Base-by-base conservation (phyloP, 2,113 vertebrate species). In the Phylloscopus trochilus region DNA sequence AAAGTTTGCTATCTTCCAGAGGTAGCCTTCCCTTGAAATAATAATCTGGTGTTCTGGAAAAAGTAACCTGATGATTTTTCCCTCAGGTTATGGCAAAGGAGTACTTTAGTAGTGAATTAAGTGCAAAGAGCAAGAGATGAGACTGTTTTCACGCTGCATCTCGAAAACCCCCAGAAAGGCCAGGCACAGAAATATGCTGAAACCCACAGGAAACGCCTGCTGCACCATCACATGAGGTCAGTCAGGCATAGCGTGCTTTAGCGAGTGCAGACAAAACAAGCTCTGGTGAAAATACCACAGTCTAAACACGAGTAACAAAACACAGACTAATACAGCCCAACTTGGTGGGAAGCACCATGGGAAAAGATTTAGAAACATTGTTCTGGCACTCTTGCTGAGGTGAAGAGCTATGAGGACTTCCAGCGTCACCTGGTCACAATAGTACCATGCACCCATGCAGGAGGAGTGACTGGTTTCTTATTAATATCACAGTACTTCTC, bases 211-310 rank as follows among this genome's bases (percentile, higher is more conserved):
- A 91, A 95, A 64, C 1, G 33, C 87, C 80, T 93, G 88, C 91
- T 58, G 95, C 70, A 41, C 49, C 62, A 15, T 94, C 86, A 62
- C 86, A 68, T 43, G 93, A 82, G 75, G 82, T 90, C 88, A 93
- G 92, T 72, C 90, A 93, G 93, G 90, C 92, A 68, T 77, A 59
- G 83, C 9, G 22, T 2, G 72, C 94, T 96, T 88, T 92, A 92
- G 73, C 2, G 31, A 93, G 79, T 10, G 0, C 95, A 96, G 88
- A 93, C 95, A 96, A 97, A 97, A 96, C 93, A 96, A 73, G 89
- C 95, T 84, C 88, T 77, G 90, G 76, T 91, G 94, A 89, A 96
- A 96, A 96, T 92, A 81, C 95, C 90, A 88, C 94, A 95, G 56
- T 91, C 89, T 90, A 95, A 95, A 94, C 94, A 88, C 0, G 46